Conservation (phyloP, 2,113 vertebrate species). For the Lonchura striata region DNA sequence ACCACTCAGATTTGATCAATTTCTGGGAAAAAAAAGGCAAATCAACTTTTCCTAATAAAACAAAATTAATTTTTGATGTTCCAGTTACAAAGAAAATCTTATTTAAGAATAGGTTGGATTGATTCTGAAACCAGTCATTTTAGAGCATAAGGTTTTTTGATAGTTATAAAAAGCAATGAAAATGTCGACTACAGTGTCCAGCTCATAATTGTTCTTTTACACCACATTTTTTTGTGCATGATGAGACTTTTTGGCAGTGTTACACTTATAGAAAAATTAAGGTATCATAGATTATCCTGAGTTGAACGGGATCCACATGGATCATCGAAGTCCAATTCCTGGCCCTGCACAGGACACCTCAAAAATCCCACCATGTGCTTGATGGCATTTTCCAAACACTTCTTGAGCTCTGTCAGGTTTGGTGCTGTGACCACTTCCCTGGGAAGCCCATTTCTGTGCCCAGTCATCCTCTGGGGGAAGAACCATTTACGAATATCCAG, state of each 20-base stretch:
- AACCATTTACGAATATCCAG: background rate
- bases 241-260: background rate
- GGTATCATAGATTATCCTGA: background rate
- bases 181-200: background rate
- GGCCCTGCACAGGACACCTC: background rate
- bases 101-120: background rate
- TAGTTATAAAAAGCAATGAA: background rate
- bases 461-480: accelerated
- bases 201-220: background rate
- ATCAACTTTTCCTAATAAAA: background rate
- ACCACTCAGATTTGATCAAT: background rate
- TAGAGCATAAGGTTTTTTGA: background rate
- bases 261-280: background rate
- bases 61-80: background rate
- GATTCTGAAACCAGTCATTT: background rate
- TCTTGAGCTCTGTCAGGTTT: background rate
- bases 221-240: background rate
- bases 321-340: background rate
- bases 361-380: too few relatives aligned
- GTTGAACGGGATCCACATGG: accelerated
- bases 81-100: background rate
- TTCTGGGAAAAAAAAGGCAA: background rate
- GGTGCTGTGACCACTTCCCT: background rate
- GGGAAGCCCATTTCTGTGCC: background rate
- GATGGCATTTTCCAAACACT: background rate